A percentile compares a stretch with the other conserved stretches of the same genome.
Evolutionary conservation across 1,140 invertebrate genomes (phyloP).

Genomic region (Archivesica marissinica): DNA sequence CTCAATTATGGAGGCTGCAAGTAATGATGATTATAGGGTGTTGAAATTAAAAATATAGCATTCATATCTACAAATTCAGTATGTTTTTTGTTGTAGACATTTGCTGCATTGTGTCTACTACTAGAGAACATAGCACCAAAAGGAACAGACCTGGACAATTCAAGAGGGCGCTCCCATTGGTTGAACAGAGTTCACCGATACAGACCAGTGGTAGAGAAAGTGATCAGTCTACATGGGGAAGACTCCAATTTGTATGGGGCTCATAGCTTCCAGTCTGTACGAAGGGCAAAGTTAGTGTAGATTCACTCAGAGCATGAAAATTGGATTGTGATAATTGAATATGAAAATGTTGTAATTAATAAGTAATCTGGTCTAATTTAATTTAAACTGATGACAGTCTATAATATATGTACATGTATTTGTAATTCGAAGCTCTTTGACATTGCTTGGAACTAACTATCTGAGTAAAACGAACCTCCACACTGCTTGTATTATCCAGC

Average conservation of each 20-base stretch:
- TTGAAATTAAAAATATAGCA: background rate
- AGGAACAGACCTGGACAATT: slow-evolving; percentile 1
- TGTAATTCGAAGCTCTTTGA: too few relatives aligned
- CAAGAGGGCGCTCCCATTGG: slow-evolving; percentile 10
- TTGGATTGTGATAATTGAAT: too few relatives aligned
- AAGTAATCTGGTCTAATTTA: too few relatives aligned
- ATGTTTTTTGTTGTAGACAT: slow-evolving; percentile 28
- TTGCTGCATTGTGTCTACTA: slow-evolving; percentile 43
- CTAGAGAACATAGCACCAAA: slow-evolving; percentile 36
- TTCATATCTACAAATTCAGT: background rate
- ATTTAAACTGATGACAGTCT: too few relatives aligned
- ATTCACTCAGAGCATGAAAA: too few relatives aligned
- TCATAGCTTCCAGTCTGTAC: slow-evolving; percentile 37
- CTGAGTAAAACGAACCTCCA: too few relatives aligned
- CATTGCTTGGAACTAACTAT: too few relatives aligned
- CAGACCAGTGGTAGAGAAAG: slow-evolving; percentile 52
- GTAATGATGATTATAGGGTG: too few relatives aligned
- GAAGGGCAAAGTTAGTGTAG: slow-evolving; percentile 40
- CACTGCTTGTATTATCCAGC: too few relatives aligned
- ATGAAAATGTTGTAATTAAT: too few relatives aligned
- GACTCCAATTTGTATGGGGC: slow-evolving; percentile 17
- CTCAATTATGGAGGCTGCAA: too few relatives aligned
- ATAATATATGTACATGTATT: too few relatives aligned
- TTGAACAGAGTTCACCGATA: slow-evolving; percentile 46
- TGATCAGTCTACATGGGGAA: slow-evolving; percentile 37